phyloP scores from a whole-genome alignment of 2,797 vertebrate genomes.

The Protonibea diacanthus region DNA sequence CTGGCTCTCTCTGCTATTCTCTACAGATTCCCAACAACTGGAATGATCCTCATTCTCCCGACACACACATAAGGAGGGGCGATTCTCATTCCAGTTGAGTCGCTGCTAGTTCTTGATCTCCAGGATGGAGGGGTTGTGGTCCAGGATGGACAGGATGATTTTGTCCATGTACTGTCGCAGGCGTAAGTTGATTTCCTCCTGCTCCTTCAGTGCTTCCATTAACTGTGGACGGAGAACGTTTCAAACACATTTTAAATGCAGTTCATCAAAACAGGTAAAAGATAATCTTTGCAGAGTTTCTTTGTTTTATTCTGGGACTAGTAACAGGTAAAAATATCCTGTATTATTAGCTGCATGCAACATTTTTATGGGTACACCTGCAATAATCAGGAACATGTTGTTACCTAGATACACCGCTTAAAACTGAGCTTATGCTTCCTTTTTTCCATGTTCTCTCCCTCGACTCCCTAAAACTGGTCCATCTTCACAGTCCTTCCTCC shows the following conservation, averaged over 20 bases:
- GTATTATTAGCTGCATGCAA: not conserved
- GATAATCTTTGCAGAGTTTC: not conserved
- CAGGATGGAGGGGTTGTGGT: slow-evolving; percentile 97
- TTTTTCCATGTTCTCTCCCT: too few relatives aligned
- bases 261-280: not conserved
- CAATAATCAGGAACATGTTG: not conserved
- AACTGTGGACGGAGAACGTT: slow-evolving; percentile 83
- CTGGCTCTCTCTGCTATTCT: slow-evolving; percentile 34
- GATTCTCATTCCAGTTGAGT: slow-evolving; percentile 59
- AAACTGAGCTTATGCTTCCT: too few relatives aligned
- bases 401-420: not conserved
- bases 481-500: too few relatives aligned
- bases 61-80: not conserved
- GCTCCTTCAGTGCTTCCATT: slow-evolving; percentile 98
- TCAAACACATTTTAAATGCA: slow-evolving; percentile 5
- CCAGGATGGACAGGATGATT: slow-evolving; percentile 96
- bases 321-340: not conserved
- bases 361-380: not conserved
- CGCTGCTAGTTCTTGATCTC: slow-evolving; percentile 94
- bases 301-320: not conserved
- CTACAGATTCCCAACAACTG: slow-evolving; percentile 53
- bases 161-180: slow-evolving; percentile 99
- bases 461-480: too few relatives aligned
- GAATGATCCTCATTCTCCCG: slow-evolving; percentile 45
- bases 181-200: slow-evolving; percentile 96